Evolutionary conservation across 2,888 invertebrate genomes (phyloP).

Genomic region (Exocentrus adspersus): DNA sequence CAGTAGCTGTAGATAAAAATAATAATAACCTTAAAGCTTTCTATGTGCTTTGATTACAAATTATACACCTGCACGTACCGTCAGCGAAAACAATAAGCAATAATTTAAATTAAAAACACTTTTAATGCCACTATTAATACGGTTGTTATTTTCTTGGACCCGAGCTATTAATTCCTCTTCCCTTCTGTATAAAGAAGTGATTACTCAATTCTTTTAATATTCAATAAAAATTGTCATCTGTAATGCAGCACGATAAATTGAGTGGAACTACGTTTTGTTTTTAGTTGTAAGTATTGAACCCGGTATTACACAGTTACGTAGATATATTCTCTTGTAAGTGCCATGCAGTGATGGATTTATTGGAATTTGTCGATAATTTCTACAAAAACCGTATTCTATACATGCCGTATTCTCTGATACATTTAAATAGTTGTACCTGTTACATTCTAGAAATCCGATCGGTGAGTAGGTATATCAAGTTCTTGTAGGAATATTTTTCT

Average conservation of each 20-base stretch:
- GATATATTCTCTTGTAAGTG: background rate
- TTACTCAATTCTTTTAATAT: slow-evolving; percentile 28
- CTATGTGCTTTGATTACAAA: background rate
- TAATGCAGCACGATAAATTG: slow-evolving; percentile 16
- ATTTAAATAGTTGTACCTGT: slow-evolving; percentile 42
- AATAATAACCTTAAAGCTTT: too few species aligned
- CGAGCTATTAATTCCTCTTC: slow-evolving; percentile 21
- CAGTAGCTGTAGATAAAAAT: too few species aligned
- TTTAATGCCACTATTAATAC: slow-evolving; percentile 1
- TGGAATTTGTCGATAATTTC: slow-evolving; percentile 35
- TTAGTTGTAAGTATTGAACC: slow-evolving; percentile 10
- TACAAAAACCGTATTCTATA: slow-evolving; percentile 30
- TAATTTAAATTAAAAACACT: slow-evolving; percentile 12
- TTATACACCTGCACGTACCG: background rate
- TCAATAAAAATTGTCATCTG: slow-evolving; percentile 28
- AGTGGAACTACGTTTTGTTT: slow-evolving; percentile 10
- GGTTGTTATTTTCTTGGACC: slow-evolving; percentile 24
- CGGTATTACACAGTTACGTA: slow-evolving; percentile 1
- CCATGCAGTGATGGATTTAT: slow-evolving; percentile 34
- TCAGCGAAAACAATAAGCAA: background rate
- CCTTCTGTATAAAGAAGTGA: slow-evolving; percentile 17
- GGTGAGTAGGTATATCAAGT: slow-evolving; percentile 17
- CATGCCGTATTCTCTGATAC: slow-evolving; percentile 41
- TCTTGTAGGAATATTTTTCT: too few species aligned
- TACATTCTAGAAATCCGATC: slow-evolving; percentile 28